phyloP scores from a whole-genome alignment of 1,140 invertebrate species.

The Sinonovacula constricta region DNA sequence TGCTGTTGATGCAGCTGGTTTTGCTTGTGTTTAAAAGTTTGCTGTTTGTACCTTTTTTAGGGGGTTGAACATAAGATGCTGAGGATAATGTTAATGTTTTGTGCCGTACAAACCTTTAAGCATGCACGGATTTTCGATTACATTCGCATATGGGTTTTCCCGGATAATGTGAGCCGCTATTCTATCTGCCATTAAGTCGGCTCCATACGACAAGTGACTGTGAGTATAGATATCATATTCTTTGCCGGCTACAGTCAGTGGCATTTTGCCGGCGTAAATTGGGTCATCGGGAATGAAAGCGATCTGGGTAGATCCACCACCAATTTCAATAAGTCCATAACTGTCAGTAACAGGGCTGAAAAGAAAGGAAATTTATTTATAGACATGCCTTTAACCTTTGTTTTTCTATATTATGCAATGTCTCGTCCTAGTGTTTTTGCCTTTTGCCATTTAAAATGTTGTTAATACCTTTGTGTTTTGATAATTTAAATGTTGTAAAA shows the following conservation, averaged over 20 bases:
- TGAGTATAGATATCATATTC: constrained; percentile 76
- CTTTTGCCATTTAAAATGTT: too few species aligned
- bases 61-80: too few species aligned
- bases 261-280: constrained; percentile 70
- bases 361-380: too few species aligned
- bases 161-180: constrained; percentile 54
- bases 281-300: constrained; percentile 74
- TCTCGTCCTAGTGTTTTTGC: too few species aligned
- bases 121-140: constrained; percentile 64
- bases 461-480: too few species aligned
- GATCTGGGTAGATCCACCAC: constrained; percentile 81
- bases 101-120: constrained; percentile 57
- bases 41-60: too few species aligned
- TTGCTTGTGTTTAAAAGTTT: too few species aligned
- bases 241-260: constrained; percentile 69
- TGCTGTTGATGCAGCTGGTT: too few species aligned
- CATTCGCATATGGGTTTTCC: constrained; percentile 29
- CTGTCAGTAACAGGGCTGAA: constrained; percentile 47
- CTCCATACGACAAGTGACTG: constrained; percentile 80
- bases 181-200: constrained; percentile 53
- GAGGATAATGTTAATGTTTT: too few species aligned
- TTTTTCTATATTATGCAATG: too few species aligned
- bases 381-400: too few species aligned
- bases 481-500: too few species aligned
- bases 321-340: constrained; percentile 80